Base-by-base conservation (phyloP, 2,888 invertebrate genomes). In the Temnothorax unifasciatus region DNA sequence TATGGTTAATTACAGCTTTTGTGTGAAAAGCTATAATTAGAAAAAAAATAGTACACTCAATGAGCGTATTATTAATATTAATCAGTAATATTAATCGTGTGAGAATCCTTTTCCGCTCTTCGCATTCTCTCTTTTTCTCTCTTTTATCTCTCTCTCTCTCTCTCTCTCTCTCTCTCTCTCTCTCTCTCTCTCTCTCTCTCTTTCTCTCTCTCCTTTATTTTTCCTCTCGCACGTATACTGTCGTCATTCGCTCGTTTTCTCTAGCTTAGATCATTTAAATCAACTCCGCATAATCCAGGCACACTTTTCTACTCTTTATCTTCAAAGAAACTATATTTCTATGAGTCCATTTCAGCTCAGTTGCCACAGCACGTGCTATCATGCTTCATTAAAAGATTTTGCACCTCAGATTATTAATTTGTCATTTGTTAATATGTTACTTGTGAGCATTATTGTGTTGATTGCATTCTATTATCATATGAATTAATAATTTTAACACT, bases 241-340 rank as follows among this genome's bases (percentile, higher is more conserved):
- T 81, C 75, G 29, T 41, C 57, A 74, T 25, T 77, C 66, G 25
- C 54, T 61, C 59, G 57, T 61, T n/a, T 50, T 59, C 38, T 71
- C 57, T 66, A 29, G n/a, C 18, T 52, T 50, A 54, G 18, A 50
- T 73, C 68, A 52, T 66, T 59, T 82, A 63, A 73, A 76, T 64
- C 38, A 59, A 29, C 11, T 77, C 73, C 47, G 50, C 64, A 71
- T 66, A n/a, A 74, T 74, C 52, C 68, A 64, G 81, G 34, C 76
- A 47, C 71, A 73, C 75, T 71, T 15, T 61, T 64, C 44, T 21
- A 44, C 9, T 75, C 57, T 41, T 64, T 34, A 15, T 61, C 52
- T 47, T 81, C 73, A 50, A 81, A 82, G n/a, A 74, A 73, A 38
- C 52, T 75, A 75, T 41, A 52, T 63, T 73, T 71, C 18, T n/a